Conservation (phyloP, 2,888 invertebrate genomes). For the Spilosoma lubricipeda region DNA sequence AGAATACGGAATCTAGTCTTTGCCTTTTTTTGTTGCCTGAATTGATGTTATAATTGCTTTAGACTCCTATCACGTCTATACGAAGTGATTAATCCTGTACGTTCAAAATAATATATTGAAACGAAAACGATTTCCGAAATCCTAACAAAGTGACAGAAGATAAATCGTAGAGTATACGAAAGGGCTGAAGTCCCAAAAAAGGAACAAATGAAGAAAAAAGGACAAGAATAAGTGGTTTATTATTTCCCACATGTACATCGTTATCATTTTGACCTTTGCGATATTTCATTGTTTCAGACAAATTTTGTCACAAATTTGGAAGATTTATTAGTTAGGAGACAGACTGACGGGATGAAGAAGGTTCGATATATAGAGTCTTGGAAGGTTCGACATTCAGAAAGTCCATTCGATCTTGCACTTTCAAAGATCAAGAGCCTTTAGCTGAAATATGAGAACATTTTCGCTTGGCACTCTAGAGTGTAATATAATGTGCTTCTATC, state of each 20-base stretch:
- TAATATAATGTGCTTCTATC: conserved; percentile 14
- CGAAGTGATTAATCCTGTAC: background rate
- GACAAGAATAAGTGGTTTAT: conserved; percentile 23
- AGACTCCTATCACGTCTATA: background rate
- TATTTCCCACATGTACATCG: conserved; percentile 42
- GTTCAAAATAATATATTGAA: background rate
- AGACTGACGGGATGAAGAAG: conserved; percentile 36
- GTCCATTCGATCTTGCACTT: conserved; percentile 22
- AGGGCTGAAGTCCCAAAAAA: background rate
- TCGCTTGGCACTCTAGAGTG: conserved; percentile 13
- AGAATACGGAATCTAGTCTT: background rate
- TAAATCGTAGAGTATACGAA: background rate
- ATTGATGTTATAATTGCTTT: background rate
- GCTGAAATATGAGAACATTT: conserved; percentile 16
- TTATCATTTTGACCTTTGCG: conserved; percentile 43
- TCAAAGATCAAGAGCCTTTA: conserved; percentile 19
- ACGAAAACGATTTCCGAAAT: background rate
- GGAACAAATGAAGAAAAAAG: background rate
- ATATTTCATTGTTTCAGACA: conserved; percentile 42
- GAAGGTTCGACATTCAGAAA: background rate
- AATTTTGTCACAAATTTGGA: conserved; percentile 29
- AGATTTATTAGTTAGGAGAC: conserved; percentile 40
- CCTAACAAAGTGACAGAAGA: background rate
- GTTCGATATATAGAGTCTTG: conserved; percentile 8
- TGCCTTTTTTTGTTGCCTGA: background rate